These are phyloP conservation scores for Dinomys branickii DNA, from an alignment of 2,113 vertebrate genomes.

Conservation along the genomic window DNA sequence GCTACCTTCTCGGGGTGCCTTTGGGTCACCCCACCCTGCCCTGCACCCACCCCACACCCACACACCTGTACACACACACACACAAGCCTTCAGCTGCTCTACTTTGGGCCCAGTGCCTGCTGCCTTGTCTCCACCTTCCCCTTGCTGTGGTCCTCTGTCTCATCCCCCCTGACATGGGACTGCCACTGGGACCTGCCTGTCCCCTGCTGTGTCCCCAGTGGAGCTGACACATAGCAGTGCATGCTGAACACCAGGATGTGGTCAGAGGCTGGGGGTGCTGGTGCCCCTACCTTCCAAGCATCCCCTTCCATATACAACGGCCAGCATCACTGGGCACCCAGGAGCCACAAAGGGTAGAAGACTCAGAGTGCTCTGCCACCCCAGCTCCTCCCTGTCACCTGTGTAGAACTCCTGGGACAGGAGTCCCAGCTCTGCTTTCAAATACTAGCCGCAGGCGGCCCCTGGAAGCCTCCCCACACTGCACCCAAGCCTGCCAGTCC, in stretches of 20 bases:
- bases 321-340: not conserved
- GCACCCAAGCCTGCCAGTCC: accelerated
- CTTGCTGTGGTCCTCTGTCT: accelerated
- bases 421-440: not conserved
- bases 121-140: accelerated
- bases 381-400: not conserved
- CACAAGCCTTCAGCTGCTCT: not conserved
- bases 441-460: not conserved
- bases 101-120: not conserved
- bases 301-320: not conserved
- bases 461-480: accelerated
- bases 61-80: not conserved
- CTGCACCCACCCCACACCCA: too few species aligned
- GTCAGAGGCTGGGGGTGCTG: accelerated
- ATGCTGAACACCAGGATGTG: accelerated
- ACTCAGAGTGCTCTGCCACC: not conserved
- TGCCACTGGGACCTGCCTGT: not conserved
- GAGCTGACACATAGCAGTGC: accelerated
- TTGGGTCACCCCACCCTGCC: not conserved
- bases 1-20: not conserved
- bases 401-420: accelerated
- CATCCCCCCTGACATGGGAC: not conserved
- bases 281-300: accelerated
- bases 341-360: accelerated
- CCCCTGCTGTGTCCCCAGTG: not conserved